Conservation (phyloP, 2,888 invertebrate species). For the Drosophila hamatofila region DNA sequence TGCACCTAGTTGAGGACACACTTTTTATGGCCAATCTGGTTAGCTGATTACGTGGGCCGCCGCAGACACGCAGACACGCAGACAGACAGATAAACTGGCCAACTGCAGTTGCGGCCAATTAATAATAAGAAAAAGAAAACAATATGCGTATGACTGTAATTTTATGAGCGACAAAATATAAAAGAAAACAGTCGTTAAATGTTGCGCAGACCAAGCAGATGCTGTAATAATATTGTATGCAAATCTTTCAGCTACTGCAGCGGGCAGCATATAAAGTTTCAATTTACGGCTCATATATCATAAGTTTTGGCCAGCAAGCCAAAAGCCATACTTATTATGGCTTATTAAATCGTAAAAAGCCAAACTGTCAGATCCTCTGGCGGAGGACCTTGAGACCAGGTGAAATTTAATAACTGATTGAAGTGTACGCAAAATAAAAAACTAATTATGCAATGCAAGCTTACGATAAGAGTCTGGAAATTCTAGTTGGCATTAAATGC, state of each 20-base stretch:
- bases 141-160: slow-evolving; percentile 47
- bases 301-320: slow-evolving; percentile 65
- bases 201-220: slow-evolving; percentile 61
- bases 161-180: slow-evolving; percentile 51
- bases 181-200: slow-evolving; percentile 63
- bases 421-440: slow-evolving; percentile 4
- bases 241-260: slow-evolving; percentile 65
- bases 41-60: slow-evolving; percentile 63
- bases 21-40: slow-evolving; percentile 65
- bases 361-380: slow-evolving; percentile 35
- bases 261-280: slow-evolving; percentile 67
- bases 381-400: slow-evolving; percentile 27
- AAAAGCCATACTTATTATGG: slow-evolving; percentile 49
- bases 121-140: slow-evolving; percentile 57
- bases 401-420: slow-evolving; percentile 36
- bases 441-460: slow-evolving; percentile 9
- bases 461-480: not conserved
- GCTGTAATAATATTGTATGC: slow-evolving; percentile 79
- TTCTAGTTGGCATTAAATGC: slow-evolving; percentile 2
- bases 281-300: slow-evolving; percentile 79
- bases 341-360: slow-evolving; percentile 71
- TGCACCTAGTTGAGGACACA: slow-evolving; percentile 62
- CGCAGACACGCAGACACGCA: slow-evolving; percentile 3
- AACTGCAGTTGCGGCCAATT: slow-evolving; percentile 59
- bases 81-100: slow-evolving; percentile 21